phyloP scores from a whole-genome alignment of 2,888 invertebrate genomes.

The Caenorhabditis afra region DNA sequence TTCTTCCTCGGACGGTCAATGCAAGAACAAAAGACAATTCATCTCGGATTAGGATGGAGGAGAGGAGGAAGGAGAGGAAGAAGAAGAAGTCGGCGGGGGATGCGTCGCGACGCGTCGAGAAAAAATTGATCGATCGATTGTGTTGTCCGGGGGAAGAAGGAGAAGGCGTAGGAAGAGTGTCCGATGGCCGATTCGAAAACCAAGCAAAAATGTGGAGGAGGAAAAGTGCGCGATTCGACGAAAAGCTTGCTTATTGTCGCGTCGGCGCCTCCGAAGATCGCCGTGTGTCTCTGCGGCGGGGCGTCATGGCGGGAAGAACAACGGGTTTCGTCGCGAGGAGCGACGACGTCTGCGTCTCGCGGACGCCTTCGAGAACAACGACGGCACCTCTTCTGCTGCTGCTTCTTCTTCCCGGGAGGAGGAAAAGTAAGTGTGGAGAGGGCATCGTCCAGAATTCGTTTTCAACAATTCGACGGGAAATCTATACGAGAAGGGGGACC shows the following conservation, averaged over 20 bases:
- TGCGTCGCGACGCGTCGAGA: slow-evolving; percentile 6
- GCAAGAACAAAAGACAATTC: slow-evolving; percentile 19
- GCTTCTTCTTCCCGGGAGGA: slow-evolving; percentile 30
- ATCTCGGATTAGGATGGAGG: slow-evolving; percentile 5
- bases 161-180: slow-evolving; percentile 28
- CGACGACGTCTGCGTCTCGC: slow-evolving; percentile 30
- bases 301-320: slow-evolving; percentile 13
- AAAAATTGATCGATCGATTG: slow-evolving; percentile 45
- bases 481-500: neutral
- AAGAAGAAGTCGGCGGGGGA: slow-evolving; percentile 2
- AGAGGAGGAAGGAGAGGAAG: slow-evolving; percentile 3
- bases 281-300: slow-evolving; percentile 16
- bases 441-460: slow-evolving; percentile 1
- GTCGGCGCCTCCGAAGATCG: slow-evolving; percentile 38
- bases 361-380: slow-evolving; percentile 25
- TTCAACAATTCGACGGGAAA: neutral
- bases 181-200: slow-evolving; percentile 61
- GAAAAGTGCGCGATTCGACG: slow-evolving; percentile 54
- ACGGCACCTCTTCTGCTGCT: slow-evolving; percentile 50
- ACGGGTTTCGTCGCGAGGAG: slow-evolving; percentile 32
- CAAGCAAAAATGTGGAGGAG: slow-evolving; percentile 52
- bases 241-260: slow-evolving; percentile 59
- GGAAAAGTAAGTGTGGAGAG: neutral
- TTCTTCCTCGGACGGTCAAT: slow-evolving; percentile 11
- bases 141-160: slow-evolving; percentile 40